A percentile compares a stretch with the other conserved stretches of the same genome.
phyloP scores from a whole-genome alignment of 2,888 invertebrate species.

The Hanleya hanleyi region DNA sequence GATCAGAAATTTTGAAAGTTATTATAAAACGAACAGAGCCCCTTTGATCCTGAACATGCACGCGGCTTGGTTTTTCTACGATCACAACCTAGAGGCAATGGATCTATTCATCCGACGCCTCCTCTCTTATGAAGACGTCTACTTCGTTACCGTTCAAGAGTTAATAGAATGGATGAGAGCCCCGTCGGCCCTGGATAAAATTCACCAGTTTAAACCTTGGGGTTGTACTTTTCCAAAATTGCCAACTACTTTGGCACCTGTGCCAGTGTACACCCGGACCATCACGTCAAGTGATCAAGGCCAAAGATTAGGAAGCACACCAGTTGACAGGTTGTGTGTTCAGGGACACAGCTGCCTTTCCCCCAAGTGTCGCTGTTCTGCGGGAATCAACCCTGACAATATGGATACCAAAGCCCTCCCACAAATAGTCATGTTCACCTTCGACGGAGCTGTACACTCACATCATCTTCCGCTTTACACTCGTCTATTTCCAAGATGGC shows the following conservation, averaged over 20 bases:
- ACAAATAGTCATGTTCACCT: conserved; percentile 59
- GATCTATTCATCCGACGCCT: not conserved
- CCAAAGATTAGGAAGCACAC: not conserved
- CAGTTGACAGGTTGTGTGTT: not conserved
- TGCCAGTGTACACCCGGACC: no score
- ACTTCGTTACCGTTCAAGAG: not conserved
- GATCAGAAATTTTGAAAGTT: conserved; percentile 82
- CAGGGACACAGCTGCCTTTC: not conserved
- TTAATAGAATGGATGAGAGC: conserved; percentile 2
- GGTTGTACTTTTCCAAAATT: not conserved
- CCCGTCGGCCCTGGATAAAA: not conserved
- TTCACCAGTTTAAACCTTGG: not conserved
- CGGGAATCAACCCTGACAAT: not conserved
- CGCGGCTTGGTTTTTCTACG: conserved; percentile 82
- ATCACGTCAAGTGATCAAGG: not conserved
- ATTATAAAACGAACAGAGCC: conserved; percentile 79
- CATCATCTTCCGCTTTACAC: conserved; percentile 43
- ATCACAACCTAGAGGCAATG: conserved; percentile 23
- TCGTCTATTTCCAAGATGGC: conserved; percentile 41
- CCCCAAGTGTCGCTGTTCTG: not conserved
- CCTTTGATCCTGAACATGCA: conserved; percentile 88
- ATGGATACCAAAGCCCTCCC: conserved; percentile 47
- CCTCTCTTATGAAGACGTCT: not conserved
- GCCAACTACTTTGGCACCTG: not conserved
- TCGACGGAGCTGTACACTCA: conserved; percentile 56